Percentiles rank a stretch among this genome's conserved stretches.
These are phyloP conservation scores for Drosophila willistoni DNA, from an alignment of 1,140 invertebrate species.

Conservation along the genomic window DNA sequence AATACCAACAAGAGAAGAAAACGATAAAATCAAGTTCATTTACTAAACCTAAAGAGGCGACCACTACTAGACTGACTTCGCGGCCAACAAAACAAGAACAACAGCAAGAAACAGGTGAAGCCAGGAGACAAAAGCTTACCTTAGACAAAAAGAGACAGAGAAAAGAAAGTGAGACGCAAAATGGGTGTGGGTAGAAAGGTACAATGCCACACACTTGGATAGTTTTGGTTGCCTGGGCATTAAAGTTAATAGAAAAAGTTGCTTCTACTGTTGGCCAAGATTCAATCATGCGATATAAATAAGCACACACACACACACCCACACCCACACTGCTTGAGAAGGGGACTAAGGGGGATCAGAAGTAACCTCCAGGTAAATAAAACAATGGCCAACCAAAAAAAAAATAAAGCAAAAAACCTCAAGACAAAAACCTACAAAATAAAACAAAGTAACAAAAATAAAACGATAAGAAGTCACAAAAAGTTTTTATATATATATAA, in stretches of 20 bases:
- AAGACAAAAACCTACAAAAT: constrained; percentile 38
- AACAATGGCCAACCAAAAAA: constrained; percentile 69
- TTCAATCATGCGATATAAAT: constrained; percentile 81
- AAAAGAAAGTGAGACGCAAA: constrained; percentile 18
- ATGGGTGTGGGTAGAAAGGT: background rate
- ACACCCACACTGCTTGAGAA: constrained; percentile 25
- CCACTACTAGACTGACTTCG: constrained; percentile 15
- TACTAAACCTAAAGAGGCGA: constrained; percentile 59
- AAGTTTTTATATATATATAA: constrained; percentile 47
- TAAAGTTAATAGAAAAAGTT: constrained; percentile 82
- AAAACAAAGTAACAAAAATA: constrained; percentile 40
- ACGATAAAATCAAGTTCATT: constrained; percentile 82
- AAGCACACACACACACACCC: constrained; percentile 54
- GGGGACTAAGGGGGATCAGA: constrained; percentile 21
- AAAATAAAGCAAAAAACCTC: constrained; percentile 17
- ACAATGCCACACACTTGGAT: constrained; percentile 49
- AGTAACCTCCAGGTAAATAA: constrained; percentile 69
- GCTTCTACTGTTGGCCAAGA: constrained; percentile 71
- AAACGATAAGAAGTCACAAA: constrained; percentile 77
- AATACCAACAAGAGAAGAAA: constrained; percentile 63
- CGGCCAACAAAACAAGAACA: constrained; percentile 8
- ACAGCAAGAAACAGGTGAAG: constrained; percentile 45
- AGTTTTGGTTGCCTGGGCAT: constrained; percentile 60
- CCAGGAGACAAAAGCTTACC: constrained; percentile 41
- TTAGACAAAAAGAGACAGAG: constrained; percentile 26